Percentiles rank a stretch among this genome's conserved stretches.
Conservation (phyloP, 2,797 vertebrate genomes). For the Anas bernieri region DNA sequence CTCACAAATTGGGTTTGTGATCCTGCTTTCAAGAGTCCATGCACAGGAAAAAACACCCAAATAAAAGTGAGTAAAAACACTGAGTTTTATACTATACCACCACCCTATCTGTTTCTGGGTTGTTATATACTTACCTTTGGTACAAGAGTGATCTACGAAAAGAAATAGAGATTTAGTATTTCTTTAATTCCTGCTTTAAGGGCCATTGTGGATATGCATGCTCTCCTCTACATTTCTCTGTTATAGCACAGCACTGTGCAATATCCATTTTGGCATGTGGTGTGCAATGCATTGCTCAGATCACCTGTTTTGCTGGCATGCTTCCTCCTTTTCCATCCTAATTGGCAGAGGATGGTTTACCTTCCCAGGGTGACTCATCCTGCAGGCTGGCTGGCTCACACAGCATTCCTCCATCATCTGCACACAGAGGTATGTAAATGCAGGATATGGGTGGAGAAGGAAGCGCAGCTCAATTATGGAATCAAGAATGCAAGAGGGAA, state of each 20-base stretch:
- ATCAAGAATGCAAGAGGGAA: background rate
- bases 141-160: background rate
- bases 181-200: background rate
- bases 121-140: background rate
- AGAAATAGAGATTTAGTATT: background rate
- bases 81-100: background rate
- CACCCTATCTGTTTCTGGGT: background rate
- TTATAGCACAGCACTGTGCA: background rate
- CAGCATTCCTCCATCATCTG: background rate
- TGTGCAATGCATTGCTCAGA: background rate
- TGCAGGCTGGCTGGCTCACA: background rate
- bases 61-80: background rate
- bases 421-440: background rate
- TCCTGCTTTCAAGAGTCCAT: background rate
- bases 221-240: background rate
- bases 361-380: constrained; percentile 32
- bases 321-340: constrained; percentile 3
- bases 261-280: background rate
- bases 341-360: background rate
- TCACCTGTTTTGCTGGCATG: constrained; percentile 33
- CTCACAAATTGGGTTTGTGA: background rate
- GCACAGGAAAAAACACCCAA: background rate
- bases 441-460: constrained; percentile 44
- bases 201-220: background rate
- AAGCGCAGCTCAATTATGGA: background rate